A percentile compares a stretch with the other conserved stretches of the same genome.
These are phyloP conservation scores for Syngnathus floridae DNA, from an alignment of 2,113 vertebrate species.

Conservation along the genomic window DNA sequence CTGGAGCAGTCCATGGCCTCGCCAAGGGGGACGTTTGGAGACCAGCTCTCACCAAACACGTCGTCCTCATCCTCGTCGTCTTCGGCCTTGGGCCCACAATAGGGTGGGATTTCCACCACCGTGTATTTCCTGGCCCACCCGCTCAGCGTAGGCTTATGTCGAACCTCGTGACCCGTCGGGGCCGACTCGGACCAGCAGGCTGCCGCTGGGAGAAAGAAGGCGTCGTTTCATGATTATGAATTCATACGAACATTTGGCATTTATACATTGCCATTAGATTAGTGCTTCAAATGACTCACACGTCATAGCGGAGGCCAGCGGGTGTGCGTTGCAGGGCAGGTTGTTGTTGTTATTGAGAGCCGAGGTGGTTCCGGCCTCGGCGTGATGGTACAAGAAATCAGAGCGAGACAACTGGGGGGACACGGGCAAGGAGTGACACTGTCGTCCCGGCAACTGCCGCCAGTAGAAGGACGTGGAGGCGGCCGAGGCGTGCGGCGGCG, in stretches of 20 bases:
- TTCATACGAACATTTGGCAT: too few relatives aligned
- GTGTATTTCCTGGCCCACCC: conserved; percentile 81
- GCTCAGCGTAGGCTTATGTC: conserved; percentile 67
- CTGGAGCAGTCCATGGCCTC: conserved; percentile 89
- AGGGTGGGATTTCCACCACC: conserved; percentile 87
- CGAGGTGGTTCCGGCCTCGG: conserved; percentile 31
- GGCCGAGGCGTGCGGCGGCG: conserved; percentile 36
- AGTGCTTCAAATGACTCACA: conserved; percentile 24
- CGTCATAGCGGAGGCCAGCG: conserved; percentile 55
- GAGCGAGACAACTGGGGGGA: conserved; percentile 80
- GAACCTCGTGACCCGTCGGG: conserved; percentile 65
- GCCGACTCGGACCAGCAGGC: conserved; percentile 63
- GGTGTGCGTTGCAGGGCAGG: conserved; percentile 40
- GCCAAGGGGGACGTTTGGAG: conserved; percentile 37
- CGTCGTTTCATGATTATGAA: too few relatives aligned
- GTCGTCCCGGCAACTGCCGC: conserved; percentile 74
- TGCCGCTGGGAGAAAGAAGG: conserved; percentile 10
- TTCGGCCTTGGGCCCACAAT: conserved; percentile 58
- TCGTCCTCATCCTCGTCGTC: conserved; percentile 18
- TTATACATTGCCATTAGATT: not conserved
- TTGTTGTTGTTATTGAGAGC: conserved; percentile 33
- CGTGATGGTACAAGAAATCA: conserved; percentile 51
- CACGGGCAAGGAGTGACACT: conserved; percentile 84
- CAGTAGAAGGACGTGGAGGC: conserved; percentile 48
- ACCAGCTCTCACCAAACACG: conserved; percentile 47